phyloP scores from a whole-genome alignment of 2,797 vertebrate genomes.

The Acipenser oxyrinchus region DNA sequence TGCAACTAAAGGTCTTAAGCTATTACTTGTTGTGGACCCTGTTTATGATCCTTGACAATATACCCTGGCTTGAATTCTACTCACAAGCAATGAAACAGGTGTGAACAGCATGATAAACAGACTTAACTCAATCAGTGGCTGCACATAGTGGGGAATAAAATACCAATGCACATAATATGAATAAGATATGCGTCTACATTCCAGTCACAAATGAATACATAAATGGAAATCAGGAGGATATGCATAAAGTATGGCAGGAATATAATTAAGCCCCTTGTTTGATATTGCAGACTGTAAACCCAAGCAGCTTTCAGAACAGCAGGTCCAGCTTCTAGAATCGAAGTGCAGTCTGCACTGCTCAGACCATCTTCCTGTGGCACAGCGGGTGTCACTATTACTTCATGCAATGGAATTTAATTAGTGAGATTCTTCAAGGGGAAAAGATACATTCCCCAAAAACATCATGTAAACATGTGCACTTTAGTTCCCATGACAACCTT shows the following conservation, averaged over 20 bases:
- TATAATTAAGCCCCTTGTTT: constrained; percentile 20
- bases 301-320: not conserved
- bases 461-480: constrained; percentile 19
- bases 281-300: constrained; percentile 15
- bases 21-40: not conserved
- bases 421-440: constrained; percentile 21
- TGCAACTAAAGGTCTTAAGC: too few relatives aligned
- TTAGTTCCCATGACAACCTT: constrained; percentile 12
- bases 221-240: constrained; percentile 17
- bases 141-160: constrained; percentile 9
- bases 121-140: constrained; percentile 8
- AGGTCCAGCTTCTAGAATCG: too few relatives aligned
- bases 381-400: not conserved
- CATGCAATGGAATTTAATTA: constrained; percentile 31
- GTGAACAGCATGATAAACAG: constrained; percentile 20
- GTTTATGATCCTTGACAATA: not conserved
- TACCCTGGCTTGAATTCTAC: not conserved
- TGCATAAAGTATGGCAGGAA: constrained; percentile 8
- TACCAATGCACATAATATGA: constrained; percentile 13
- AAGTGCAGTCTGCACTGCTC: constrained; percentile 1
- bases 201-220: constrained; percentile 22
- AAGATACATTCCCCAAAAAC: constrained; percentile 23
- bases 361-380: constrained; percentile 17
- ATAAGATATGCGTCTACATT: constrained; percentile 18
- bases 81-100: not conserved